phyloP scores from a whole-genome alignment of 2,888 invertebrate genomes.

The Xiphydria camelus region DNA sequence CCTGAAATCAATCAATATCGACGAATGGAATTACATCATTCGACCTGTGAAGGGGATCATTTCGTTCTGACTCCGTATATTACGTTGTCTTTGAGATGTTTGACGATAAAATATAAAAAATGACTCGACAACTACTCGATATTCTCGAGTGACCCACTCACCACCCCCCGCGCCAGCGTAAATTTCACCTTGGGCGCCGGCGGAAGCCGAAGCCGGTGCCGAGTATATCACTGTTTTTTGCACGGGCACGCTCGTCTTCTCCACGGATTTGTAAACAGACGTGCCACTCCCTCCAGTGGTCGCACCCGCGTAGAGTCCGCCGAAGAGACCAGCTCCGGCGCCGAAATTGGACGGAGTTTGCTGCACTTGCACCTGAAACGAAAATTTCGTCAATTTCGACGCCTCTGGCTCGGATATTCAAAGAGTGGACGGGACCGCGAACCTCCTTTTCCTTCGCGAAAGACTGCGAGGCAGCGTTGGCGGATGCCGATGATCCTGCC shows the following conservation, averaged over 20 bases:
- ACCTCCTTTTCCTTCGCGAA: neutral
- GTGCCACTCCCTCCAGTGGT: neutral
- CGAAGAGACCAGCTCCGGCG: conserved; percentile 25
- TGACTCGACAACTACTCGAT: too few species aligned
- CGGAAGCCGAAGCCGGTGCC: neutral
- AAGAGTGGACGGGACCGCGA: too few species aligned
- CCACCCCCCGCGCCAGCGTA: neutral
- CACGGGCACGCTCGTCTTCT: neutral
- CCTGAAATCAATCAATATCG: too few species aligned
- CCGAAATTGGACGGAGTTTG: too few species aligned
- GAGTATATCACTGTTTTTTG: neutral
- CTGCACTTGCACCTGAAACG: neutral
- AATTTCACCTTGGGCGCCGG: neutral
- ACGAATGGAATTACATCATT: too few species aligned
- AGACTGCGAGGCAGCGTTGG: neutral
- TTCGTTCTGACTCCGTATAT: too few species aligned
- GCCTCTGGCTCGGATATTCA: too few species aligned
- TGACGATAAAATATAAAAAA: too few species aligned
- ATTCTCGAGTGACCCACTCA: too few species aligned
- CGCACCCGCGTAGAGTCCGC: conserved; percentile 56
- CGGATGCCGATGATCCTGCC: neutral
- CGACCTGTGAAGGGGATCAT: too few species aligned
- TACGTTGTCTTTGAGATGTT: too few species aligned
- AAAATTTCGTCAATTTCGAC: too few species aligned
- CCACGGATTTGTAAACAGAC: neutral